Base-by-base conservation (phyloP, 2,888 invertebrate genomes). In the Napeogenes sylphis region DNA sequence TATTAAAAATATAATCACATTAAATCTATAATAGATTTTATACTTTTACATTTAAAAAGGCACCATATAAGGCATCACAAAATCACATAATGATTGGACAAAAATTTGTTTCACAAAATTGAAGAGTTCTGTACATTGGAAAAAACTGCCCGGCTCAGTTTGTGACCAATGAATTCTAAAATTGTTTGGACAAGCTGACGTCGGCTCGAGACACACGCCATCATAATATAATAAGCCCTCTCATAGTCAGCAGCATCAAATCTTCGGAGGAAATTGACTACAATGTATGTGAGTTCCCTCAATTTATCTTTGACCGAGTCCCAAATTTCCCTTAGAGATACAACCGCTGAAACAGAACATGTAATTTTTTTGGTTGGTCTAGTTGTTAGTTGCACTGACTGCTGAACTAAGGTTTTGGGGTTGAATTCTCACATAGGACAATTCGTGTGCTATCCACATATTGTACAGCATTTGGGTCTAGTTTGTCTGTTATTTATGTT, bases 241-340 rank as follows among this genome's bases (percentile, higher is more conserved):
- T 74, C 68, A 14, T 80, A 85, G 73, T 90, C 86, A 78, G 83
- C 54, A n/a, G 69, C 64, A 46, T 87, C 83, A 8, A 88, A 59
- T 6, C 79, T 68, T 0, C 85, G 73, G 0, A 89, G 75, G 61
- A 70, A 85, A 68, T 89, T 89, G 71, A 81, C 79, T 2, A 87
- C 78, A 5, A 89, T 85, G 70, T 69, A 88, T 2, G 82, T 62
- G 0, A 90, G 68, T 61, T 86, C 88, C 0, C 33, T 72, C 0
- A 89, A 67, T 12, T 83, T 77, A 12, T 83, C 78, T 64, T 84
- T 84, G 0, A 87, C 74, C 0, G 64, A 64, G 0, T 70, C 66
- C 89, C 89, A 90, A 56, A 87, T 71, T 63, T 89, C 84, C 14
- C 85, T 75, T 0, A 89, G 78, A 0, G 85, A 78, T 4, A 87